A percentile compares a stretch with the other conserved stretches of the same genome.
Evolutionary conservation across 2,888 invertebrate species (phyloP).

Genomic region (Andrena trimmerana): DNA sequence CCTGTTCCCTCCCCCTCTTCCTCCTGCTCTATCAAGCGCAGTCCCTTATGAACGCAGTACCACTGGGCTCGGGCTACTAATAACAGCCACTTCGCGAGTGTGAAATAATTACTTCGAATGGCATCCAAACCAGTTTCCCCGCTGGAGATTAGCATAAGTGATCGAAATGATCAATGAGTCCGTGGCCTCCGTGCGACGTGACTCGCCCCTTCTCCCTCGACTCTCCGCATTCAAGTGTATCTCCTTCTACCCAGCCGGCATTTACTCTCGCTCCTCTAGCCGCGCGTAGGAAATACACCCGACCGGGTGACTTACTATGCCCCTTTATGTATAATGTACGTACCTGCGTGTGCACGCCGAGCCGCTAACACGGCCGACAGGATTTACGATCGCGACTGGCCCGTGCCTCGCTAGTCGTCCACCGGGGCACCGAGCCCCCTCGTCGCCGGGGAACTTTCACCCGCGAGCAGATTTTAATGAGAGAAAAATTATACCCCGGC

Average conservation of each 20-base stretch:
- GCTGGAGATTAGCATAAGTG: constrained; percentile 81
- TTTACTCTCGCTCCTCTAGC: constrained; percentile 46
- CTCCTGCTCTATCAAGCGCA: constrained; percentile 2
- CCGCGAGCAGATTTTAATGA: constrained; percentile 51
- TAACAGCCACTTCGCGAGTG: constrained; percentile 82
- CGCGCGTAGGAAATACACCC: constrained; percentile 47
- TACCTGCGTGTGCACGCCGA: constrained; percentile 54
- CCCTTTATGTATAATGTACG: constrained; percentile 66
- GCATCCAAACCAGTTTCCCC: constrained; percentile 80
- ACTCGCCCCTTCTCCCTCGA: constrained; percentile 50
- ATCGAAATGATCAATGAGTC: constrained; percentile 83
- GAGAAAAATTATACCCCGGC: constrained; percentile 28
- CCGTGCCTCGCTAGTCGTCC: constrained; percentile 49
- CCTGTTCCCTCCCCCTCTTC: constrained; percentile 16
- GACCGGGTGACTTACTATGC: constrained; percentile 66
- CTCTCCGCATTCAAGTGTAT: not conserved
- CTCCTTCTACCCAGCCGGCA: constrained; percentile 18
- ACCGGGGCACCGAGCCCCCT: constrained; percentile 37
- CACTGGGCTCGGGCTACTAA: constrained; percentile 74
- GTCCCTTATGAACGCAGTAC: constrained; percentile 18
- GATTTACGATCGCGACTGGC: constrained; percentile 70
- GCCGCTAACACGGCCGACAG: constrained; percentile 52
- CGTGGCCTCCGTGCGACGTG: constrained; percentile 70
- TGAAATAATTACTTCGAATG: constrained; percentile 83
- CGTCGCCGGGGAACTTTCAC: constrained; percentile 49